Conservation (phyloP, 2,797 vertebrate genomes). For the Eutrigla gurnardus region DNA sequence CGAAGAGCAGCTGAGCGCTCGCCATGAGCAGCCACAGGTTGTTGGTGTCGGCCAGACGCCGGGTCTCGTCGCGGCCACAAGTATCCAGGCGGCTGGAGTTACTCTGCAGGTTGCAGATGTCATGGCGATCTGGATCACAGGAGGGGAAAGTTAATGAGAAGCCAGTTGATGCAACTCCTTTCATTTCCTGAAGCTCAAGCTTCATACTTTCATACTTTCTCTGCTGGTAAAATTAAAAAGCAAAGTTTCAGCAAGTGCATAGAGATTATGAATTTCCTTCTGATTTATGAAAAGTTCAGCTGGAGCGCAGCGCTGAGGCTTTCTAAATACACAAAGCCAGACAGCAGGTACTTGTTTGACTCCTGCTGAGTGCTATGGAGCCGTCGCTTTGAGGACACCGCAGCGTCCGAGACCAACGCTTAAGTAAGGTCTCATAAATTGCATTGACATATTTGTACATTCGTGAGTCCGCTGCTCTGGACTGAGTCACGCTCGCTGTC, state of each 20-base stretch:
- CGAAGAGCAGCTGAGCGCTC: constrained; percentile 92
- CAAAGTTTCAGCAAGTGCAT: constrained; percentile 72
- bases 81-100: constrained; percentile 69
- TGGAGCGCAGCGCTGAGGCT: constrained; percentile 27
- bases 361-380: constrained; percentile 28
- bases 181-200: constrained; percentile 59
- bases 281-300: constrained; percentile 49
- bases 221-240: constrained; percentile 24
- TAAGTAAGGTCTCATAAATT: constrained; percentile 41
- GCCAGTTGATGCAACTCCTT: constrained; percentile 14
- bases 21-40: constrained; percentile 93
- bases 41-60: constrained; percentile 75
- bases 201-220: constrained; percentile 17
- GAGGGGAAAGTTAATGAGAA: constrained; percentile 35
- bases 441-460: constrained; percentile 53
- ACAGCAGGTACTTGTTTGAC: constrained; percentile 25
- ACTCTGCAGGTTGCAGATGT: constrained; percentile 83
- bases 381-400: constrained; percentile 12
- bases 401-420: neutral
- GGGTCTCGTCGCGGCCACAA: constrained; percentile 77
- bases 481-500: constrained; percentile 32
- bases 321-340: constrained; percentile 24
- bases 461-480: constrained; percentile 33
- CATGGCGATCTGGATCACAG: constrained; percentile 59
- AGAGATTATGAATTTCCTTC: constrained; percentile 39